Conservation (phyloP, 2,797 vertebrate genomes). For the Tenualosa ilisha region DNA sequence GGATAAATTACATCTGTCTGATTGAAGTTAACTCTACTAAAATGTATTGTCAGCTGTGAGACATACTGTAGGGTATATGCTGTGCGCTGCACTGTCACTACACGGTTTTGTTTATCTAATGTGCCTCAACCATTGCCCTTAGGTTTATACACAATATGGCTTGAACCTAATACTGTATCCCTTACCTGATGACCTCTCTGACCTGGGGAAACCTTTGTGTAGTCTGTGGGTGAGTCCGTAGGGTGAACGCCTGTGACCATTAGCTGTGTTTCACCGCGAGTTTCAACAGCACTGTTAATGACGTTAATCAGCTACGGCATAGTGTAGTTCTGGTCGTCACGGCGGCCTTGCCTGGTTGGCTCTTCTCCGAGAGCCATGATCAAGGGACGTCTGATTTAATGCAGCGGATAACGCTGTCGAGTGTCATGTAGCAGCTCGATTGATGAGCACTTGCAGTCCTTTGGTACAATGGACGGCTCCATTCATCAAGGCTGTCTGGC, state of each 20-base stretch:
- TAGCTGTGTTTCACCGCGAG: not conserved
- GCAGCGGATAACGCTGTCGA: not conserved
- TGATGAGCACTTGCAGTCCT: conserved; percentile 38
- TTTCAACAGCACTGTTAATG: not conserved
- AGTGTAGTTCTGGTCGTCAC: not conserved
- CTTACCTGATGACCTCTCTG: not conserved
- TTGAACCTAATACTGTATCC: not conserved
- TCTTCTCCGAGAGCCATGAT: not conserved
- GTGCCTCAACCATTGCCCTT: no score
- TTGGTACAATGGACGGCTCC: not conserved
- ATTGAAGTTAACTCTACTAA: no score
- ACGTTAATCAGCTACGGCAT: not conserved
- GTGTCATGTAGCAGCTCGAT: conserved; percentile 61
- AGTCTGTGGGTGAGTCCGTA: no score
- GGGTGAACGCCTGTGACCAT: not conserved
- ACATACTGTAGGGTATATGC: no score
- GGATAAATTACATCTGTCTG: no score
- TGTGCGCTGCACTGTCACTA: no score
- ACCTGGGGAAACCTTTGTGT: not conserved
- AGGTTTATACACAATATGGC: not conserved
- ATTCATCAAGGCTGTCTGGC: conserved; percentile 10
- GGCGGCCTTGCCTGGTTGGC: not conserved
- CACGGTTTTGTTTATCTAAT: no score
- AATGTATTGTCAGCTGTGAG: no score
- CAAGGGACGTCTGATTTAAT: conserved; percentile 14